Base-by-base conservation (phyloP, 1,140 invertebrate genomes). In the Panagrolaimus sp. region DNA sequence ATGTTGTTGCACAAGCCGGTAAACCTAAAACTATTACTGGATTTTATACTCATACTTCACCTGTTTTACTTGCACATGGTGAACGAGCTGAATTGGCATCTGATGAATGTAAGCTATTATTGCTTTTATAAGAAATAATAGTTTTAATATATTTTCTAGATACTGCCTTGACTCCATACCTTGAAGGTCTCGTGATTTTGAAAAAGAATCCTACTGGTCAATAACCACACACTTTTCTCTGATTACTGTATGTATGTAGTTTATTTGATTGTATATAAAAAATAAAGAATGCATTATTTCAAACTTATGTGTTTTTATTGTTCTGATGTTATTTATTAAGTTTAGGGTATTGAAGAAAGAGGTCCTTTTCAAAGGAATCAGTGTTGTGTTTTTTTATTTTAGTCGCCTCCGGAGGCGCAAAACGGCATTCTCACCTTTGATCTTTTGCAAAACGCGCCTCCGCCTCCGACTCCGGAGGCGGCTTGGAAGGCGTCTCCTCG, bases 11-110 rank as follows among this genome's bases (percentile, higher is more conserved):
- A 6, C 96, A 99, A 86, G 96, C 96, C 8, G 96, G 96, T 45
- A 97, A 96, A 81, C 96, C 96, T 0, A 98, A 98, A 86, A 98
- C 96, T 0, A 99, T 99, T 64, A 98, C 96, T 24, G 96, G 96
- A 28, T 98, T 98, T 81, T 96, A 99, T 84, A 99, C 96, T 0
- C 96, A 98, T 83, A 97, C 95, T 12, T 98, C 96, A 9, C 96
- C 96, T 1, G 96, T 99, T 10, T 85, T 99, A 32, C 85, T 99
- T 45, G 94, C 93, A 0, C 91, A 93, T 83, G 96, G 96, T 9
- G 96, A 99, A 86, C 87, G 96, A 73, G 96, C 96, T 3, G 96
- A 99, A 85, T 86, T 99, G 26, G 96, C 96, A 0, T 97, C 94
- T 0, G 96, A 99, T 84, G 96, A 99, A 86, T 99, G 86, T 85